Percentiles rank a stretch among this genome's conserved stretches.
These are phyloP conservation scores for Clinocottus analis DNA, from an alignment of 2,113 vertebrate genomes.

Conservation along the genomic window DNA sequence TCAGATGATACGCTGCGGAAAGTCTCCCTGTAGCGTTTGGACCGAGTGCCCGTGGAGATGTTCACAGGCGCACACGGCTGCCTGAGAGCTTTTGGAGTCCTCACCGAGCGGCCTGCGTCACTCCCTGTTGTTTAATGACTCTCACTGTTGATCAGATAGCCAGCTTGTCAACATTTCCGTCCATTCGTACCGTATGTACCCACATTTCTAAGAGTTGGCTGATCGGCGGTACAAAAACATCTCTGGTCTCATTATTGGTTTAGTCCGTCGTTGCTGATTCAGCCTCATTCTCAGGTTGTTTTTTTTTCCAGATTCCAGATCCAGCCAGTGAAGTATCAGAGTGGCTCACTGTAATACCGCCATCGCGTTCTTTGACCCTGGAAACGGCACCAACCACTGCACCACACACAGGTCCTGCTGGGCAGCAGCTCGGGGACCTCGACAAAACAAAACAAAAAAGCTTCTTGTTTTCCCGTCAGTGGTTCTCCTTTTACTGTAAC, in stretches of 20 bases:
- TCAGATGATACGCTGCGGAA: constrained; percentile 70
- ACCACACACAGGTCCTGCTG: constrained; percentile 8
- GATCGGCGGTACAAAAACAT: constrained; percentile 26
- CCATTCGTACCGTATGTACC: constrained; percentile 12
- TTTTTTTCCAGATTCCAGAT: constrained; percentile 33
- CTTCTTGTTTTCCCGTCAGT: background rate
- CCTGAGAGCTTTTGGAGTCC: constrained; percentile 16
- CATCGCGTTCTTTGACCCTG: constrained; percentile 34
- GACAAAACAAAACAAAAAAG: background rate
- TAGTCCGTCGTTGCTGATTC: constrained; percentile 50
- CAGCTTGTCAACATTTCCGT: constrained; percentile 31
- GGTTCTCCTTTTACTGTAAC: background rate
- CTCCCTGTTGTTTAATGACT: constrained; percentile 22
- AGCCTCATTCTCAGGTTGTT: constrained; percentile 56
- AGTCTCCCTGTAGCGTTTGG: constrained; percentile 45
- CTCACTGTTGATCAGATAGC: constrained; percentile 18
- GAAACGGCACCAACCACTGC: constrained; percentile 33
- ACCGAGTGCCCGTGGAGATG: constrained; percentile 25
- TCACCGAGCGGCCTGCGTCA: background rate
- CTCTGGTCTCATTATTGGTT: constrained; percentile 44
- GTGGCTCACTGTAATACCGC: constrained; percentile 23
- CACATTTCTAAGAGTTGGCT: constrained; percentile 20
- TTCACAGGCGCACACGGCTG: constrained; percentile 13
- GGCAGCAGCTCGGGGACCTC: constrained; percentile 24
- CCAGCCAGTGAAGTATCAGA: constrained; percentile 8